A percentile compares a stretch with the other conserved stretches of the same genome.
Evolutionary conservation across 2,113 vertebrate genomes (phyloP).

Genomic region (Antigone vipio): DNA sequence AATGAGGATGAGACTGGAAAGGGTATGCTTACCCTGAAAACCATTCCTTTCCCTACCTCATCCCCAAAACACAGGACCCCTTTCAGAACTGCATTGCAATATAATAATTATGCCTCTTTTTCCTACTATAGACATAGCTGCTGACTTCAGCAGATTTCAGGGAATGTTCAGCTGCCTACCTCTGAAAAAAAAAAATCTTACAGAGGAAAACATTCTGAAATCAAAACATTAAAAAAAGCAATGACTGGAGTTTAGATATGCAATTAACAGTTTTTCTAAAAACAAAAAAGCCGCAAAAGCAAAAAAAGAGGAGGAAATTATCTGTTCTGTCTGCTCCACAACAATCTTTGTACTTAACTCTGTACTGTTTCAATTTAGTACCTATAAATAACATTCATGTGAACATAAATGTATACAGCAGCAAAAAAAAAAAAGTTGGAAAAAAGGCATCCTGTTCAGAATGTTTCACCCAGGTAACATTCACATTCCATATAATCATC

Average conservation of each 20-base stretch:
- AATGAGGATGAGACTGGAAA: neutral
- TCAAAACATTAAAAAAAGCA: neutral
- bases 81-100: neutral
- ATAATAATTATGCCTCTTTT: neutral
- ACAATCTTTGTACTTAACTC: neutral
- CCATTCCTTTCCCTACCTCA: neutral
- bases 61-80: neutral
- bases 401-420: neutral
- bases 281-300: neutral
- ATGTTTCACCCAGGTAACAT: neutral
- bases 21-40: neutral
- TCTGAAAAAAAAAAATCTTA: neutral
- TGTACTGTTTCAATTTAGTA: neutral
- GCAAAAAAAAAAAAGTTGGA: no score
- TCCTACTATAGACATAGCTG: neutral
- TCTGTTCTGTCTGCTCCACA: neutral
- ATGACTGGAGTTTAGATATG: neutral
- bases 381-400: neutral
- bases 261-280: neutral
- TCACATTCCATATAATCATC: neutral
- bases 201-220: neutral
- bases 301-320: neutral
- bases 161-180: neutral
- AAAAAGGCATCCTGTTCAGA: neutral
- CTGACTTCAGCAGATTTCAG: neutral